phyloP scores from a whole-genome alignment of 2,888 invertebrate species.

The Phaonia tiefii region DNA sequence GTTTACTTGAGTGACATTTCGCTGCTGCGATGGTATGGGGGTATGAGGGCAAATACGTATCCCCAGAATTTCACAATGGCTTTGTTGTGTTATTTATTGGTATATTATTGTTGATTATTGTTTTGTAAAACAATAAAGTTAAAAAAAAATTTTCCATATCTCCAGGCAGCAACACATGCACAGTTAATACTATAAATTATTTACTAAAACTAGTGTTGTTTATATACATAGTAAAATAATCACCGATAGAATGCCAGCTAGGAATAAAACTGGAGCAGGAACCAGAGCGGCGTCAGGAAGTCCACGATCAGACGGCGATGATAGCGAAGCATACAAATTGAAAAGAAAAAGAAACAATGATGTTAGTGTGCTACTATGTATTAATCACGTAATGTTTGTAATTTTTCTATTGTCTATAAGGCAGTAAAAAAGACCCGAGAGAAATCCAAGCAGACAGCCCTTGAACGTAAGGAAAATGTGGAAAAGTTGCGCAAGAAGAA shows the following conservation, averaged over 20 bases:
- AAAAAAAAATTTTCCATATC: not conserved
- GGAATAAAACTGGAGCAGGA: constrained; percentile 55
- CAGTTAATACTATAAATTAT: not conserved
- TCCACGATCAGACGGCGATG: constrained; percentile 73
- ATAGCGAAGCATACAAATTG: constrained; percentile 75
- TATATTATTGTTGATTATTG: constrained; percentile 3
- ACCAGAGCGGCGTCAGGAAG: constrained; percentile 62
- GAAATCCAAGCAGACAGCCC: constrained; percentile 77
- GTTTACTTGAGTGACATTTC: constrained; percentile 8
- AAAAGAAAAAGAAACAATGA: constrained; percentile 79
- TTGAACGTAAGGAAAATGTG: constrained; percentile 77
- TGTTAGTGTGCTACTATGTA: constrained; percentile 70
- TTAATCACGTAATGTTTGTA: constrained; percentile 8
- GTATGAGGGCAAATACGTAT: not conserved
- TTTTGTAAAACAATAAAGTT: too few relatives aligned
- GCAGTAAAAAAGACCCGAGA: constrained; percentile 79
- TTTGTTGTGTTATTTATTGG: not conserved
- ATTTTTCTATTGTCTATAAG: constrained; percentile 67
- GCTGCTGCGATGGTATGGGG: not conserved
- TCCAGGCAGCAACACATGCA: not conserved
- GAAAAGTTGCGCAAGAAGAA: constrained; percentile 74
- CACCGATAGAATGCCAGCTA: constrained; percentile 60
- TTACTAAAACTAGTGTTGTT: not conserved
- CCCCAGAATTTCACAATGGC: constrained; percentile 18
- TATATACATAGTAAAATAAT: constrained; percentile 59